A percentile compares a stretch with the other conserved stretches of the same genome.
These are phyloP conservation scores for Tylochromis polylepis DNA, from an alignment of 2,113 vertebrate genomes.

Conservation along the genomic window DNA sequence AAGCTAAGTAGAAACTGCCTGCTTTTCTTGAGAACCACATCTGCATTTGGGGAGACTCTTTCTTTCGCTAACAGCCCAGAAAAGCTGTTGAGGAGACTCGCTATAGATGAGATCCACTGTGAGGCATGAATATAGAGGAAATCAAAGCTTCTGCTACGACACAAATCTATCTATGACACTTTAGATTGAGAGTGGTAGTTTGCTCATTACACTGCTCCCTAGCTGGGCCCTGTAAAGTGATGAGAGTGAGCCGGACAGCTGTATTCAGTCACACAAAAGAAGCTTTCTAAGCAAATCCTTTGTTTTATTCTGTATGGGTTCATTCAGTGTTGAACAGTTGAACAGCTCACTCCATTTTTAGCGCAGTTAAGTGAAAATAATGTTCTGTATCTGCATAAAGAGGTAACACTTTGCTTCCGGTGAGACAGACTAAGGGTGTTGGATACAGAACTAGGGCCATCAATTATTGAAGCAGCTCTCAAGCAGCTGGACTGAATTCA, in stretches of 20 bases:
- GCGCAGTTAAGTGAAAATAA: neutral
- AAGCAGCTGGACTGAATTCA: constrained; percentile 22
- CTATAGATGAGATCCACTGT: constrained; percentile 25
- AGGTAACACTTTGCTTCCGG: neutral
- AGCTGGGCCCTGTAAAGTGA: constrained; percentile 10
- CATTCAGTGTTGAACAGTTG: neutral
- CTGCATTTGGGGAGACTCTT: neutral
- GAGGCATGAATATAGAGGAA: constrained; percentile 17
- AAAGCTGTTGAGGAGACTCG: neutral
- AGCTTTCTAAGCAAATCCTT: neutral
- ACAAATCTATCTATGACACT: constrained; percentile 33
- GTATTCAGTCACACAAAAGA: neutral
- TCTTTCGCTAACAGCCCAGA: neutral
- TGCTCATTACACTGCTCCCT: constrained; percentile 25
- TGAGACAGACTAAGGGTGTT: neutral
- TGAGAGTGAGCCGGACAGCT: neutral
- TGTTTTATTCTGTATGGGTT: neutral
- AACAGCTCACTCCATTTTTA: neutral
- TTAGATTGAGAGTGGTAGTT: constrained; percentile 8
- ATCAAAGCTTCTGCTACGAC: constrained; percentile 33
- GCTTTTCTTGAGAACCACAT: neutral
- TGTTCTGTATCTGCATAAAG: neutral
- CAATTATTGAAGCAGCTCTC: constrained; percentile 27
- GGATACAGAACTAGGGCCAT: constrained; percentile 7
- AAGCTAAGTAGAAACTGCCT: neutral